A percentile compares a stretch with the other conserved stretches of the same genome.
phyloP scores from a whole-genome alignment of 2,888 invertebrate species.

The Hetaerina titia region DNA sequence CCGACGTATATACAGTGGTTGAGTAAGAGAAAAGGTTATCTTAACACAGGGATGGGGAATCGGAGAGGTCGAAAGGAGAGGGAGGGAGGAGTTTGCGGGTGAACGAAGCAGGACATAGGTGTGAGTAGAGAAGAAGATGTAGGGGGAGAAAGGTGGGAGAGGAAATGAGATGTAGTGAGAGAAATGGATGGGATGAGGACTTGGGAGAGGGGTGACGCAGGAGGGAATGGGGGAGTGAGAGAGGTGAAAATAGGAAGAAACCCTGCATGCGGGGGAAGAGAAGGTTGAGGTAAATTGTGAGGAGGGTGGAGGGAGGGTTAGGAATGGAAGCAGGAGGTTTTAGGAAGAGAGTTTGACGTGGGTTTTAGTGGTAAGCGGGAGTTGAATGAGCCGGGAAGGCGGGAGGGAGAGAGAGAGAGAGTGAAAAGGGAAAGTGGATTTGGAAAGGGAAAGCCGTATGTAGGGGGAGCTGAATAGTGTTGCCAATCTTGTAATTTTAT shows the following conservation, averaged over 20 bases:
- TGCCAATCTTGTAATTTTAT: not conserved
- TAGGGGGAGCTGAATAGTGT: not conserved
- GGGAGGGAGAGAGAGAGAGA: not conserved
- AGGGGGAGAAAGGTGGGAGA: not conserved
- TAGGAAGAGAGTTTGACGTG: not conserved
- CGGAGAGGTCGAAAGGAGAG: not conserved
- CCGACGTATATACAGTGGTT: not conserved
- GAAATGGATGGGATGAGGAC: not conserved
- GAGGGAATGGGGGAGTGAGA: not conserved
- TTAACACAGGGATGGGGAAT: not conserved
- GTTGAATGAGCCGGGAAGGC: not conserved
- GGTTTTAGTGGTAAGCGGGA: not conserved
- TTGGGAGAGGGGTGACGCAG: not conserved
- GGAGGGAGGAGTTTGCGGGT: not conserved
- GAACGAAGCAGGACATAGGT: not conserved
- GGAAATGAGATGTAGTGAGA: not conserved
- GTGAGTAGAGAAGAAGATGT: not conserved
- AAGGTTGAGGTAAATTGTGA: not conserved
- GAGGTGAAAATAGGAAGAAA: not conserved
- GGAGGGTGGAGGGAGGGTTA: not conserved
- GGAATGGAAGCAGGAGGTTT: not conserved
- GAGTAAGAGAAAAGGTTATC: not conserved
- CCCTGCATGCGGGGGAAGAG: not conserved
- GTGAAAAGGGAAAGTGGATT: not conserved
- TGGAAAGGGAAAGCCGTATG: not conserved